These are phyloP conservation scores for Knipowitschia caucasica DNA, from an alignment of 2,797 vertebrate species.

Conservation along the genomic window DNA sequence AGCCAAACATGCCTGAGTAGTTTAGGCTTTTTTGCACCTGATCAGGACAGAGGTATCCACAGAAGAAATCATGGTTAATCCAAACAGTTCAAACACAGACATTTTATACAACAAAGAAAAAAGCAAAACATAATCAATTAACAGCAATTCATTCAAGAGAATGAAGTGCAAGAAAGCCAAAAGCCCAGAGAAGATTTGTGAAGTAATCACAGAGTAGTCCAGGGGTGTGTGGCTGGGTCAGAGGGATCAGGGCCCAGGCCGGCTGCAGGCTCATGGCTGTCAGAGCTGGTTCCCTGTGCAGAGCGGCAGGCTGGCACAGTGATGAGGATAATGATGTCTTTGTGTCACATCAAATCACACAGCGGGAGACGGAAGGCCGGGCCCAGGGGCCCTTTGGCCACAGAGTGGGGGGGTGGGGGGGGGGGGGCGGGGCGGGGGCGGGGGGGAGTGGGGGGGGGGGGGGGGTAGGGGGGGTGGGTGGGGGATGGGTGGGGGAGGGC, in stretches of 20 bases:
- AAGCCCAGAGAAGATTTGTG: constrained; percentile 44
- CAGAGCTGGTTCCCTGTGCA: constrained; percentile 67
- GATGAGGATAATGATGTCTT: constrained; percentile 67
- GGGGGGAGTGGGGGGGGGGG: too few species aligned
- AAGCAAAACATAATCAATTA: constrained; percentile 25
- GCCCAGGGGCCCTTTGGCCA: constrained; percentile 34
- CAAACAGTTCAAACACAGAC: constrained; percentile 47
- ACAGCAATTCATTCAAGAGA: constrained; percentile 27
- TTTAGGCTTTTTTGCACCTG: constrained; percentile 64
- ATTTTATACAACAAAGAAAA: constrained; percentile 51
- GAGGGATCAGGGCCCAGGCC: constrained; percentile 57
- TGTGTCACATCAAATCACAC: constrained; percentile 66
- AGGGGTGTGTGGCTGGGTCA: constrained; percentile 67
- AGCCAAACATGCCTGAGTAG: constrained; percentile 71
- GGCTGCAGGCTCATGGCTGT: constrained; percentile 67
- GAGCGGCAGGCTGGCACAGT: constrained; percentile 66
- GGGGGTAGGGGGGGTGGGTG: too few species aligned
- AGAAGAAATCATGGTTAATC: constrained; percentile 48
- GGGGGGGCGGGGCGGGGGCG: too few species aligned
- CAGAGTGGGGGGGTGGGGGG: constrained; percentile 15
- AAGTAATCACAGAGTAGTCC: constrained; percentile 53
- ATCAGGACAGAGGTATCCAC: constrained; percentile 63
- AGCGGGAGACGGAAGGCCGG: constrained; percentile 40
- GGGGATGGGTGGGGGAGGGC: too few species aligned
- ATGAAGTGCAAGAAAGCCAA: constrained; percentile 29